Evolutionary conservation across 64 coral and sea anemone species (phyloP).

Genomic region (Montipora efflorescens): DNA sequence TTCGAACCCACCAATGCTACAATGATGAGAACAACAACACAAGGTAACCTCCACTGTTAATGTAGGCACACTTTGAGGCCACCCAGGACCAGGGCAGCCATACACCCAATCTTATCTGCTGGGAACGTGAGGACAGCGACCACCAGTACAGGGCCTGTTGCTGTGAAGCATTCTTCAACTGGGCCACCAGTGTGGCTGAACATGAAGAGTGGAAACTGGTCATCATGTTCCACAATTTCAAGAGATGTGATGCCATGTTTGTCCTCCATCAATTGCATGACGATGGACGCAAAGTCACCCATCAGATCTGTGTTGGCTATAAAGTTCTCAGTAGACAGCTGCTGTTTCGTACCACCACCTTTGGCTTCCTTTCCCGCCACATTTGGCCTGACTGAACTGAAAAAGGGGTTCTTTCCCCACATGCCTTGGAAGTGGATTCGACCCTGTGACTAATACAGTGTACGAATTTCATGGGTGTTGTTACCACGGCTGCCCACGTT

Average conservation of each 20-base stretch:
- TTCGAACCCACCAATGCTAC: background rate
- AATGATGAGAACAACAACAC: no score
- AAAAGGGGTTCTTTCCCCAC: slow-evolving; percentile 69
- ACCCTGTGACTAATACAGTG: no score
- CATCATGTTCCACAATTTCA: slow-evolving; percentile 1
- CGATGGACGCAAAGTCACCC: no score
- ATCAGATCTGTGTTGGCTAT: background rate
- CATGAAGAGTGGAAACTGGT: background rate
- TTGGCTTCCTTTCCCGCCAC: background rate
- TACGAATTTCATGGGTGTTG: no score
- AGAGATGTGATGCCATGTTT: background rate
- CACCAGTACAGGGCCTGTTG: background rate
- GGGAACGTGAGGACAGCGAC: no score
- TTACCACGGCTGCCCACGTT: no score
- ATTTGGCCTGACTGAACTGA: background rate
- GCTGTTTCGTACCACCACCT: slow-evolving; percentile 54
- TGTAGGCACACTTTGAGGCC: background rate
- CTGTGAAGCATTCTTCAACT: background rate
- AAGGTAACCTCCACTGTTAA: background rate
- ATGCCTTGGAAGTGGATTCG: no score
- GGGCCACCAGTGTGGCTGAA: background rate
- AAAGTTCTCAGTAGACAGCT: slow-evolving; percentile 12
- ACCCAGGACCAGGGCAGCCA: background rate
- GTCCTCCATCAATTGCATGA: background rate
- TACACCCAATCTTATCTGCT: background rate